Evolutionary conservation across 2,888 invertebrate genomes (phyloP).

Genomic region (Drosophila sordidula): DNA sequence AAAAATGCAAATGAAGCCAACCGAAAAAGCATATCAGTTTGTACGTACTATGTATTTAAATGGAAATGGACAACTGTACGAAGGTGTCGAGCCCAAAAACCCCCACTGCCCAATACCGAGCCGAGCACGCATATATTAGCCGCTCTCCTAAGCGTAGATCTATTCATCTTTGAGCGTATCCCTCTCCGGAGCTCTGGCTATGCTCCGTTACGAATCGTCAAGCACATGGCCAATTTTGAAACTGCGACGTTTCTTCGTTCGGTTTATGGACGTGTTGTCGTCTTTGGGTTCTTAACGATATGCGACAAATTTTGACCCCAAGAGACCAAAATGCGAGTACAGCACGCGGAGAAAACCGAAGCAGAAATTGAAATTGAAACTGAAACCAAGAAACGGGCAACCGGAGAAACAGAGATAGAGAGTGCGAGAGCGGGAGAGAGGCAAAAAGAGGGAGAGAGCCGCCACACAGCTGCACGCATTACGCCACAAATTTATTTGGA

Average conservation of each 20-base stretch:
- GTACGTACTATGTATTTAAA: conserved; percentile 10
- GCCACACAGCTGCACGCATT: conserved; percentile 72
- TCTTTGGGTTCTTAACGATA: conserved; percentile 70
- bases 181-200: conserved; percentile 8
- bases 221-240: conserved; percentile 60
- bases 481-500: conserved; percentile 76
- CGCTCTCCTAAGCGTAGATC: conserved; percentile 17
- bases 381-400: conserved; percentile 10
- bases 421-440: conserved; percentile 2
- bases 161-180: conserved; percentile 7
- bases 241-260: conserved; percentile 35
- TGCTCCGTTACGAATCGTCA: conserved; percentile 49
- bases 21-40: not conserved
- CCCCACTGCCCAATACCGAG: not conserved
- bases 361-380: conserved; percentile 20
- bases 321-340: conserved; percentile 65
- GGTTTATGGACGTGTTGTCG: conserved; percentile 35
- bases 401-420: not conserved
- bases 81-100: conserved; percentile 26
- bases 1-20: conserved; percentile 18
- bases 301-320: conserved; percentile 72
- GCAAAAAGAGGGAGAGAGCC: conserved; percentile 11
- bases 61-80: not conserved
- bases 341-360: conserved; percentile 33
- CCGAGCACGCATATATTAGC: conserved; percentile 26